Percentiles rank a stretch among this genome's conserved stretches.
phyloP scores from a whole-genome alignment of 2,888 invertebrate species.

The Machimus rusticus region DNA sequence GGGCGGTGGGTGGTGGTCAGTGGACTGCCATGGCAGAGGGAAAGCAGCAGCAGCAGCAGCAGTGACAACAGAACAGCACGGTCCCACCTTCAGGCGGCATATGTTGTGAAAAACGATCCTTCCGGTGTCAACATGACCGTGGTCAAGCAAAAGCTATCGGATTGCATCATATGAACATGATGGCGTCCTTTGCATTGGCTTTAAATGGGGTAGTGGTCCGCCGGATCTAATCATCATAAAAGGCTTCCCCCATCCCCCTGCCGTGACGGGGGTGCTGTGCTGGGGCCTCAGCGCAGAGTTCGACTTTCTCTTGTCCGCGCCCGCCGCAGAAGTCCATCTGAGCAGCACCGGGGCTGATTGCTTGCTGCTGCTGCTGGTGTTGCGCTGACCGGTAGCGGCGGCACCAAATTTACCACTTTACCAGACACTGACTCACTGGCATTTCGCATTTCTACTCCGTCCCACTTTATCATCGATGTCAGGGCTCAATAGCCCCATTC shows the following conservation, averaged over 20 bases:
- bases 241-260: background rate
- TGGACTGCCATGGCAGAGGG: background rate
- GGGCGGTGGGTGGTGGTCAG: background rate
- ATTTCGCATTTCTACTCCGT: conserved; percentile 20
- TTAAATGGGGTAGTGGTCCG: conserved; percentile 24
- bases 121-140: conserved; percentile 43
- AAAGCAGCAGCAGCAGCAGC: background rate
- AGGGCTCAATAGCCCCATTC: conserved; percentile 36
- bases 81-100: background rate
- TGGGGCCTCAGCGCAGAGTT: background rate
- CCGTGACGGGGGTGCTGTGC: background rate
- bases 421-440: conserved; percentile 37
- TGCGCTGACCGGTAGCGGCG: background rate
- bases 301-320: background rate
- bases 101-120: conserved; percentile 41
- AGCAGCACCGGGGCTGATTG: background rate
- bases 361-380: background rate
- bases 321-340: background rate
- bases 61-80: background rate
- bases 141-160: conserved; percentile 36
- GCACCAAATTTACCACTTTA: conserved; percentile 35
- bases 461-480: conserved; percentile 36
- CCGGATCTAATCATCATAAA: conserved; percentile 39
- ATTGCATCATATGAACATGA: conserved; percentile 20
- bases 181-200: conserved; percentile 25